Percentiles rank a stretch among this genome's conserved stretches.
Conservation (phyloP, 2,113 vertebrate species). For the Pachypanchax playfairii region DNA sequence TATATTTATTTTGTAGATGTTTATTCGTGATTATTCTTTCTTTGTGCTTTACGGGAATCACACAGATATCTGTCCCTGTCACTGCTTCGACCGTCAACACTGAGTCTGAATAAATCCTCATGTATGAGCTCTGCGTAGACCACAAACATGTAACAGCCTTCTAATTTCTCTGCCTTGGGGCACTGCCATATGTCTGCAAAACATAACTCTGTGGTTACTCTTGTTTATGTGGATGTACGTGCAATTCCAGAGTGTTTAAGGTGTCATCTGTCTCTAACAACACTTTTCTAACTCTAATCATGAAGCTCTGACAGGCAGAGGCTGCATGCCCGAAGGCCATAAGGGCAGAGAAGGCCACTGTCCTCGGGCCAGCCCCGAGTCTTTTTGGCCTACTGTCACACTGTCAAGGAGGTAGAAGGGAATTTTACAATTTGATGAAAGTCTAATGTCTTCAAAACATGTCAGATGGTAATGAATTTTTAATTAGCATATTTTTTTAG, state of each 20-base stretch:
- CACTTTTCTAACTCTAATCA: slow-evolving; percentile 63
- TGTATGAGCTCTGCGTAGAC: slow-evolving; percentile 47
- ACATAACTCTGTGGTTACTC: slow-evolving; percentile 39
- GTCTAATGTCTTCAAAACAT: not conserved
- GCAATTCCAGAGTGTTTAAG: slow-evolving; percentile 40
- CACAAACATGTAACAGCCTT: slow-evolving; percentile 53
- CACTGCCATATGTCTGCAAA: slow-evolving; percentile 60
- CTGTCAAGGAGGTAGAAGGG: slow-evolving; percentile 48
- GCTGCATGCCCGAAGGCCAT: slow-evolving; percentile 54
- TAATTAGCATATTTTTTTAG: too few species aligned
- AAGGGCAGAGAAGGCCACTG: slow-evolving; percentile 69
- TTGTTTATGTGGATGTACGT: slow-evolving; percentile 15
- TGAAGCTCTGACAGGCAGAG: slow-evolving; percentile 59
- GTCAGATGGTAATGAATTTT: too few species aligned
- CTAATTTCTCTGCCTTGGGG: slow-evolving; percentile 65
- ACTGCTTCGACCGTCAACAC: slow-evolving; percentile 45
- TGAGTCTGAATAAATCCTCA: slow-evolving; percentile 46
- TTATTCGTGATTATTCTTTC: not conserved
- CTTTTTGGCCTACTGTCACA: slow-evolving; percentile 57
- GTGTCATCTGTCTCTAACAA: slow-evolving; percentile 59
- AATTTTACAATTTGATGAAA: slow-evolving; percentile 9
- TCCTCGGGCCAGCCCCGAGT: slow-evolving; percentile 66
- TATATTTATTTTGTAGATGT: too few species aligned
- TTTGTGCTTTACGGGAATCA: slow-evolving; percentile 41
- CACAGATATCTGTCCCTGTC: slow-evolving; percentile 57